Evolutionary conservation across 2,888 invertebrate species (phyloP).

Genomic region (Drosophila flavopinicola): DNA sequence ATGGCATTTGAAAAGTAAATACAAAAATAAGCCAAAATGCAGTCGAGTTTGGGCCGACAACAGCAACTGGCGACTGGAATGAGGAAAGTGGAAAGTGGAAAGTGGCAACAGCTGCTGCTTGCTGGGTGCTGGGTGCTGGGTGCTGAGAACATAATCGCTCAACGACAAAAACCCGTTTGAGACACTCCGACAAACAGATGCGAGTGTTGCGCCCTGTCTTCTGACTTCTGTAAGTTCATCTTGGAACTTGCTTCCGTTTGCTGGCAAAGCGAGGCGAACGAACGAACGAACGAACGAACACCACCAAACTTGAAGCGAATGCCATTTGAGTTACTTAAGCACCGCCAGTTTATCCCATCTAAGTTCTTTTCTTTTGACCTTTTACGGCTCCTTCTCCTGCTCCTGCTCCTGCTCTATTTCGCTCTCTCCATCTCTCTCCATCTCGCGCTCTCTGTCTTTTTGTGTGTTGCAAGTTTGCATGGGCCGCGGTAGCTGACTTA

Average conservation of each 20-base stretch:
- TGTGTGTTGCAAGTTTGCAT: conserved; percentile 58
- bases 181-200: conserved; percentile 58
- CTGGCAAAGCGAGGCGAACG: conserved; percentile 18
- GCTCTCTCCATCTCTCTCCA: no score
- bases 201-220: conserved; percentile 35
- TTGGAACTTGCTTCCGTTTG: conserved; percentile 45
- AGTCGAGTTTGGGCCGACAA: conserved; percentile 10
- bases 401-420: no score
- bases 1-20: no score
- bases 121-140: no score
- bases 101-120: conserved; percentile 60
- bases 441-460: no score
- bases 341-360: conserved; percentile 68
- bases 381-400: conserved; percentile 39
- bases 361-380: conserved; percentile 79
- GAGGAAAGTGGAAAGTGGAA: no score
- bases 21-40: no score
- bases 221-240: conserved; percentile 56
- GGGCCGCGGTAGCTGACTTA: conserved; percentile 45
- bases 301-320: conserved; percentile 63
- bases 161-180: conserved; percentile 43
- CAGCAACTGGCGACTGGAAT: no score
- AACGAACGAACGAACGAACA: no score
- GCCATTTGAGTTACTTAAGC: conserved; percentile 73
- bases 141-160: conserved; percentile 64